phyloP scores from a whole-genome alignment of 1,140 invertebrate genomes.

The Archivesica marissinica region DNA sequence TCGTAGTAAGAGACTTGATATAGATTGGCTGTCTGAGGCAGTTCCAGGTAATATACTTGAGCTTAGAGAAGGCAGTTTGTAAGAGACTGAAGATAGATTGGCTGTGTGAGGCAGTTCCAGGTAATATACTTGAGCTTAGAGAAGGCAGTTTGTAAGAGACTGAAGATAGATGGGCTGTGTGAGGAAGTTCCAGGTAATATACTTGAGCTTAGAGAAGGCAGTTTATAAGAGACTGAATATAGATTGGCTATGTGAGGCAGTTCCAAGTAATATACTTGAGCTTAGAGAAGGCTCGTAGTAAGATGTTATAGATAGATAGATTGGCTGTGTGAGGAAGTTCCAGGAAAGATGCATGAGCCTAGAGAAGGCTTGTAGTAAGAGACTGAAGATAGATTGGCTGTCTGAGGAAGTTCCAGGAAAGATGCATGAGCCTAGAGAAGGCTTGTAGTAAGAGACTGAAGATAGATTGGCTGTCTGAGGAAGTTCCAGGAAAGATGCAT shows the following conservation, averaged over 20 bases:
- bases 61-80: conserved; percentile 84
- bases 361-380: too few relatives aligned
- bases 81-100: conserved; percentile 85
- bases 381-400: too few relatives aligned
- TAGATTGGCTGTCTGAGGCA: conserved; percentile 84
- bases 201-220: conserved; percentile 84
- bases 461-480: too few relatives aligned
- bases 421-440: too few relatives aligned
- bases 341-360: too few relatives aligned
- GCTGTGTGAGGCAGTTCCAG: conserved; percentile 74
- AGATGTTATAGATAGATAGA: too few relatives aligned
- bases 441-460: too few relatives aligned
- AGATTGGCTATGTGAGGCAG: conserved; percentile 83
- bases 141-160: conserved; percentile 83
- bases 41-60: conserved; percentile 83
- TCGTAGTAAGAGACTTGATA: conserved; percentile 81
- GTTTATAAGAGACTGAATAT: conserved; percentile 83
- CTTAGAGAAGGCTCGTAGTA: too few relatives aligned
- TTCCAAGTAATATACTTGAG: conserved; percentile 78
- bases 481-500: too few relatives aligned
- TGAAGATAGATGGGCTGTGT: conserved; percentile 84
- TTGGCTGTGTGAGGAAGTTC: too few relatives aligned
- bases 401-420: too few relatives aligned
- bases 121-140: conserved; percentile 84
- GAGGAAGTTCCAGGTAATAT: conserved; percentile 81